Percentiles rank a stretch among this genome's conserved stretches.
Conservation (phyloP, 2,888 invertebrate genomes). For the Temnothorax ravouxi region DNA sequence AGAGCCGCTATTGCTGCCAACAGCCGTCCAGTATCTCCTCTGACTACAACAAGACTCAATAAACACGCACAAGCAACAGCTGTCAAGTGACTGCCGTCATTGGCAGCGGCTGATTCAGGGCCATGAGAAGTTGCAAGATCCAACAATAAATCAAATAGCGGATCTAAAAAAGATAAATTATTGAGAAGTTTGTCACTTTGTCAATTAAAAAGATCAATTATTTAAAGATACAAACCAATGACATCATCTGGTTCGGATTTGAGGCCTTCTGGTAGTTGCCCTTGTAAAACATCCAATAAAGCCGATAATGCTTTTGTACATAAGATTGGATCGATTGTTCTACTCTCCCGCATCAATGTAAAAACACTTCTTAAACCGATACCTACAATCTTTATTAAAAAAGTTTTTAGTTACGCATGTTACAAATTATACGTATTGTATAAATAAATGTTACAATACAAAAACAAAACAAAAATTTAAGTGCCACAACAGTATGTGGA, state of each 20-base stretch:
- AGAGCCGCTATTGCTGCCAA: constrained; percentile 95
- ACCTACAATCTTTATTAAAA: constrained; percentile 90
- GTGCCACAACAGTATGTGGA: not conserved
- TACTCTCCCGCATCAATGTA: constrained; percentile 95
- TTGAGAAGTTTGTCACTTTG: constrained; percentile 32
- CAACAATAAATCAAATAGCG: constrained; percentile 93
- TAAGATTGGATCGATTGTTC: constrained; percentile 93
- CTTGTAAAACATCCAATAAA: constrained; percentile 96
- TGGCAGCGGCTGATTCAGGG: constrained; percentile 88
- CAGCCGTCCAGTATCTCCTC: constrained; percentile 97
- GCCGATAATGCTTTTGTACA: constrained; percentile 96
- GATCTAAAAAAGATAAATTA: constrained; percentile 86
- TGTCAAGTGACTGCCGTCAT: constrained; percentile 91
- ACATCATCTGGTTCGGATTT: constrained; percentile 93
- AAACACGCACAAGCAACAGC: constrained; percentile 97
- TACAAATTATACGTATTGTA: constrained; percentile 44
- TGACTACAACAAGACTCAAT: constrained; percentile 95
- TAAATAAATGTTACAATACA: not conserved
- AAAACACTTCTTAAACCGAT: constrained; percentile 95
- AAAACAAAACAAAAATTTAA: not conserved
- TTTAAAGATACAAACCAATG: constrained; percentile 86
- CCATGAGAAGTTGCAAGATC: constrained; percentile 93
- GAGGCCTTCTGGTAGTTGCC: constrained; percentile 95
- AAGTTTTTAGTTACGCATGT: constrained; percentile 34
- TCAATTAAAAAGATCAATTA: constrained; percentile 34